Base-by-base conservation (phyloP, 2,113 vertebrate genomes). In the Poeciliopsis occidentalis region DNA sequence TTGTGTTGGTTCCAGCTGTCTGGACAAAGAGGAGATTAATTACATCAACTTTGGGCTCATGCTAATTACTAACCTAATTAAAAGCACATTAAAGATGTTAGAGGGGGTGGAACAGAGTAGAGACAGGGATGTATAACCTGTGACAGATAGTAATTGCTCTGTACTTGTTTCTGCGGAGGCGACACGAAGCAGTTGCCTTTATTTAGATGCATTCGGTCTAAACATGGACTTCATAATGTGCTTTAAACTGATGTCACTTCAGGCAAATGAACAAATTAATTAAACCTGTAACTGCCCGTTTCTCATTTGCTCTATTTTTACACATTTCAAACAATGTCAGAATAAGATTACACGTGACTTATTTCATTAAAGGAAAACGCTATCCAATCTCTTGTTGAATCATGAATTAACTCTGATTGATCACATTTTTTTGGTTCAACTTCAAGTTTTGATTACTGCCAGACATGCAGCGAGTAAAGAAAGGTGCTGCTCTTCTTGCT, bases 1-100 rank as follows among this genome's bases (percentile, higher is more conserved):
- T 86, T 82, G 39, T 64, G 84, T 78, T 82, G 44, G 67, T 78
- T 84, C 78, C 85, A 86, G 80, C 83, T 87, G 80, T 82, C 81
- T 84, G 75, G 83, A 90, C 80, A 83, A 19, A 44, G 69, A 82
- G 75, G 51, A 73, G 75, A 63, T 84, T 91, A 90, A 93, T 93
- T 92, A 84, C 84, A 84, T 79, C 88, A 82, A 89, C 83, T 92
- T 88, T 89, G 73, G 60, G 80, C 75, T 51, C 68, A 57, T 73
- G 63, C 80, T 91, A 91, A 92, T 93, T 90, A 92, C 76, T 30
- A 51, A 70, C 80, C 79, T 89, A 90, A 93, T 91, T 91, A 89
- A 86, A 86, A 84, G 60, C 41, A 64, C 75, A 71, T 76, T 34
- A 44, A 81, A 80, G 57, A 34, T 29, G 19, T 79, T 29, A 51